phyloP scores from a whole-genome alignment of 2,797 vertebrate species.

The Crocodylus rhombifer region DNA sequence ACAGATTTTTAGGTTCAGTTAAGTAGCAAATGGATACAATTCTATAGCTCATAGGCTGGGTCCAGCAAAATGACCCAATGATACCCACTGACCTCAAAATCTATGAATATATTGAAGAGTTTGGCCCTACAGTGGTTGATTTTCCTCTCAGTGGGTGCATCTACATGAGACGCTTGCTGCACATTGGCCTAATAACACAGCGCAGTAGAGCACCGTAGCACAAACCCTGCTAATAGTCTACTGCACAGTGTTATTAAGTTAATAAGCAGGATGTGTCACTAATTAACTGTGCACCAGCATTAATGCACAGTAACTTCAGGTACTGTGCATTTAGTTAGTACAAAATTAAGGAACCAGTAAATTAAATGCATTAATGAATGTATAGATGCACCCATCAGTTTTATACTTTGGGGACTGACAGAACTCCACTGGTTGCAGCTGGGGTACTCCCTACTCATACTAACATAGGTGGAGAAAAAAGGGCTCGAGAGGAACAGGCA shows the following conservation, averaged over 20 bases:
- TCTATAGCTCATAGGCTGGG: neutral
- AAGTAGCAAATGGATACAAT: neutral
- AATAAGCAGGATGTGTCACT: too few relatives aligned
- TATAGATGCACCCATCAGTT: neutral
- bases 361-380: too few relatives aligned
- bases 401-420: neutral
- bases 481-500: neutral
- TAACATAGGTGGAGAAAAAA: neutral
- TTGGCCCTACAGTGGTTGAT: neutral
- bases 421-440: neutral
- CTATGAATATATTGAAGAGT: neutral
- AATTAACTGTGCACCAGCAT: too few relatives aligned
- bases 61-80: neutral
- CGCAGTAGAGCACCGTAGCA: too few relatives aligned
- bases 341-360: too few relatives aligned
- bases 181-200: too few relatives aligned
- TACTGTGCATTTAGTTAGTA: too few relatives aligned
- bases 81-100: neutral
- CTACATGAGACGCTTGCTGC: too few relatives aligned
- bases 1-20: neutral
- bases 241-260: too few relatives aligned
- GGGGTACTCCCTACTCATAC: neutral
- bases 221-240: too few relatives aligned
- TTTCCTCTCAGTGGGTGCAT: neutral
- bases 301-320: too few relatives aligned